A percentile compares a stretch with the other conserved stretches of the same genome.
phyloP scores from a whole-genome alignment of 2,113 vertebrate genomes.

The Butorides virescens region DNA sequence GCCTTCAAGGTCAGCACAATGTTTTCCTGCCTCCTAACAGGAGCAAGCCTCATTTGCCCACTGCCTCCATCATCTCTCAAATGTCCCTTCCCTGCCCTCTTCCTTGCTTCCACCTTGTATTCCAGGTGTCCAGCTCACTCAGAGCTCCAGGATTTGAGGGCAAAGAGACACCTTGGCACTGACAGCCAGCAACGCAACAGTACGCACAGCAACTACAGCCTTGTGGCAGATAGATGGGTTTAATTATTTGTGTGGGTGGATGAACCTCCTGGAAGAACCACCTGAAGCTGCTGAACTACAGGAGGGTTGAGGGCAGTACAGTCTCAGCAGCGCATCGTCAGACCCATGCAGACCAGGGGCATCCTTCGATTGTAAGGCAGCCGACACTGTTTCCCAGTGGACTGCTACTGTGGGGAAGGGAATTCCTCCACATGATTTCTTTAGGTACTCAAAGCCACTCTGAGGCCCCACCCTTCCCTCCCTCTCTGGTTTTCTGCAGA shows the following conservation, averaged over 20 bases:
- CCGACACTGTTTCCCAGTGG: not conserved
- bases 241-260: not conserved
- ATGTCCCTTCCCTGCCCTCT: not conserved
- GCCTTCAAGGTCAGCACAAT: not conserved
- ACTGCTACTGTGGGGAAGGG: not conserved
- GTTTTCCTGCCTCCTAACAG: not conserved
- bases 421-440: not conserved
- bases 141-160: not conserved
- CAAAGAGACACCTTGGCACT: not conserved
- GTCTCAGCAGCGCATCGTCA: not conserved
- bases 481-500: not conserved
- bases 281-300: not conserved
- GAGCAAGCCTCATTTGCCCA: fast-evolving
- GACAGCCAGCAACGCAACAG: not conserved
- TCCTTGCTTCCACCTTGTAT: not conserved
- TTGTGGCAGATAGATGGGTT: not conserved
- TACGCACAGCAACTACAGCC: not conserved
- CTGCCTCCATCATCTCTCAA: not conserved
- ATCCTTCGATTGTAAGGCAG: not conserved
- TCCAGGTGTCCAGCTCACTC: not conserved
- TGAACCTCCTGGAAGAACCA: not conserved
- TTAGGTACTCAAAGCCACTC: not conserved
- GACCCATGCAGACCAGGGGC: not conserved
- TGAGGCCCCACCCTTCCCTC: not conserved
- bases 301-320: not conserved